Base-by-base conservation (phyloP, 2,797 vertebrate species). In the Acestrorhynchus altus region DNA sequence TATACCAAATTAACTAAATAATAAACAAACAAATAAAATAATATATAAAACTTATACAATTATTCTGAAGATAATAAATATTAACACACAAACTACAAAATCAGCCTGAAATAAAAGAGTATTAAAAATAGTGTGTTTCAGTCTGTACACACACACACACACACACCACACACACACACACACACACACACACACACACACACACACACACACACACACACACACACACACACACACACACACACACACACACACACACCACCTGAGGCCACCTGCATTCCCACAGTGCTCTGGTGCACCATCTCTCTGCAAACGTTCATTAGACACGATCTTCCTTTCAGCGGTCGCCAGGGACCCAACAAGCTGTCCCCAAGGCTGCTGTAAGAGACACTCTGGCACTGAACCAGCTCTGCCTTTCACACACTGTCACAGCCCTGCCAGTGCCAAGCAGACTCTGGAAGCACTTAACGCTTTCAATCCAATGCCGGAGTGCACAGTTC, bases 221-320 rank as follows among this genome's bases (percentile, higher is more conserved):
- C 13, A 35, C 31, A 35, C 31, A 35, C 31, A 35, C 31, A 35
- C 31, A 35, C 31, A 35, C 31, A 35, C 31, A 35, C 0, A 44
- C 24, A 39, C 54, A 39, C 56, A 9, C 42, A 57, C 46, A 59
- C 20, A 61, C 44, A 46, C 31, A 8, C 54, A 51, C 39, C 22
- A 46, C 78, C 66, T 75, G 80, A 83, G 86, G 88, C 87, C 86
- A 88, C 87, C 90, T 90, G 89, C 86, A 86, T 82, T 92, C 90
- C 92, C 86, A 86, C 81, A 87, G 88, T 87, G 88, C 87, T 90
- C 86, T 88, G 85, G 85, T 83, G 76, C 83, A 83, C 64, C 61
- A 57, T 47, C 77, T 83, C 78, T 87, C 87, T 85, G 77, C 72
- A 13, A 26, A 51, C 51, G 81, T 86, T 90, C 83, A 91, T 89